These are phyloP conservation scores for Amorpha juglandis DNA, from an alignment of 2,888 invertebrate genomes.

Conservation along the genomic window DNA sequence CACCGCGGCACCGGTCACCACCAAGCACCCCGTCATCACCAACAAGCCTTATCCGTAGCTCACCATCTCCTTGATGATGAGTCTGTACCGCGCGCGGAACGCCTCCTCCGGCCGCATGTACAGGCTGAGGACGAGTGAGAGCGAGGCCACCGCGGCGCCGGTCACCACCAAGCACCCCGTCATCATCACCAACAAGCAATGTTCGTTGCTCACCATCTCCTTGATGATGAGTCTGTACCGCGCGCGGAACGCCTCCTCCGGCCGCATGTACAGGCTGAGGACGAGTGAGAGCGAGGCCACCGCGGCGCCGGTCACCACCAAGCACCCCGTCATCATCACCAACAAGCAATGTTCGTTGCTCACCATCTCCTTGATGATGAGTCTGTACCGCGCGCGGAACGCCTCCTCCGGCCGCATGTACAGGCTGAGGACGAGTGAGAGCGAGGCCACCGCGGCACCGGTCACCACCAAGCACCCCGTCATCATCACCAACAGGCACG, in stretches of 20 bases:
- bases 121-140: conserved; percentile 66
- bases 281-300: conserved; percentile 67
- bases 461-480: conserved; percentile 62
- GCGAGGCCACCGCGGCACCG: conserved; percentile 65
- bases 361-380: conserved; percentile 72
- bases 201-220: conserved; percentile 58
- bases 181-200: too few species aligned
- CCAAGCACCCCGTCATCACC: conserved; percentile 62
- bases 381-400: conserved; percentile 62
- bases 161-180: conserved; percentile 58
- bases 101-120: conserved; percentile 69
- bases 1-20: conserved; percentile 65
- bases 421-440: conserved; percentile 66
- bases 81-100: conserved; percentile 63
- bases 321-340: conserved; percentile 38
- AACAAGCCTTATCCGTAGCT: conserved; percentile 45
- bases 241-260: conserved; percentile 54
- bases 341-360: neutral
- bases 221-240: conserved; percentile 68
- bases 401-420: conserved; percentile 54
- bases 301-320: conserved; percentile 65
- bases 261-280: conserved; percentile 63
- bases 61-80: conserved; percentile 72
- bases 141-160: conserved; percentile 65
- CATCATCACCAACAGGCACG: conserved; percentile 59